Evolutionary conservation across 2,797 vertebrate species (phyloP), one percentile per base, ranked within the genome.

Genomic region (Ctenopoma kingsleyae): DNA sequence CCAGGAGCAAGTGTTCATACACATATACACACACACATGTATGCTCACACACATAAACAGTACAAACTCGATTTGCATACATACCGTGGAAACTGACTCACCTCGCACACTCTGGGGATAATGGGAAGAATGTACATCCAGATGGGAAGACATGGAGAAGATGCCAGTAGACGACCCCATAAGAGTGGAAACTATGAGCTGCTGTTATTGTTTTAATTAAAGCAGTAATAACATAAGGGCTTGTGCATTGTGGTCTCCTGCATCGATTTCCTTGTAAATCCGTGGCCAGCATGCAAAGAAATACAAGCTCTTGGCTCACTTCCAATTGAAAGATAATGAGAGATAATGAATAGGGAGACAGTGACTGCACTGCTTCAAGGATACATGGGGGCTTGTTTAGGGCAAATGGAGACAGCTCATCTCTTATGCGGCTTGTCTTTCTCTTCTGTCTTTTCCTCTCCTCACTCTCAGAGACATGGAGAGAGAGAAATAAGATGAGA

Each of bases 191-290:
- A 63, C 57, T 71, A 70, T 55, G 66, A 83, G 81, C 67, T 38
- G 46, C 67, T 71, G 79, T 79, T 88, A 87, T 90, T 90, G 89
- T 90, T 91, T 89, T 88, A 91, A 92, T 92, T 86, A 89, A 78
- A 84, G 71, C 75, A 38, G 85, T 74, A 88, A 87, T 87, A 83
- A 80, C 78, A 81, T 49, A 40, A 76, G 67, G 76, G 83, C 30
- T 71, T 69, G 67, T 68, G 71, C 84, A 75, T 83, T 83, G 76
- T 82, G 43, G 53, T 75, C 76, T 64, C 60, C 70, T 55, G 74
- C 84, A 88, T 89, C 52, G 84, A 91, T 89, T 82, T 63, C 43
- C 87, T 77, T 80, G 78, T 80, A 83, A 83, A 72, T 75, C 73
- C 61, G 46, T 69, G 81, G 82, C 81, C 80, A 3, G 90, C 84